Conservation (phyloP, 2,113 vertebrate genomes). For the Phalacrocorax pelagicus region DNA sequence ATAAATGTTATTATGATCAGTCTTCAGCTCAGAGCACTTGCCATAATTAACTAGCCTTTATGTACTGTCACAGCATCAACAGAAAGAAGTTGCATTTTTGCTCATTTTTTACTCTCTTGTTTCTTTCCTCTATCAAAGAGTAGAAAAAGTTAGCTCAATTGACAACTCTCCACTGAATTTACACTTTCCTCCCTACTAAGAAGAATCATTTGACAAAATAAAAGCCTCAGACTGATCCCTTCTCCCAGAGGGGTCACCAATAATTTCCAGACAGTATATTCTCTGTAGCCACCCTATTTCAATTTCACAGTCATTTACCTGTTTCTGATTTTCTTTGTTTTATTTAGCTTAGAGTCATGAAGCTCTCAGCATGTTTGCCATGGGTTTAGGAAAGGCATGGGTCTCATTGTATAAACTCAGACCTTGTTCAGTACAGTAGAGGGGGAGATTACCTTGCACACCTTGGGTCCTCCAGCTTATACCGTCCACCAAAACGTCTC, state of each 20-base stretch:
- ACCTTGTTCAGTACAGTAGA: not conserved
- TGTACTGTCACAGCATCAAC: constrained; percentile 56
- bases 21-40: constrained; percentile 53
- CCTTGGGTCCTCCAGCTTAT: not conserved
- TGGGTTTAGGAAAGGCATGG: not conserved
- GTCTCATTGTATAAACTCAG: not conserved
- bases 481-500: not conserved
- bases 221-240: not conserved
- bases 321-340: not conserved
- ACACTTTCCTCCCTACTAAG: not conserved
- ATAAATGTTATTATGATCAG: constrained; percentile 63
- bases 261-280: not conserved
- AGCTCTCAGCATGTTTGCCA: not conserved
- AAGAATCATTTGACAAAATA: not conserved
- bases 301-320: not conserved
- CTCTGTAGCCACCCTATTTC: not conserved
- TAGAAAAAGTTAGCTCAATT: not conserved
- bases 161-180: not conserved
- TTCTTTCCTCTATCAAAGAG: not conserved
- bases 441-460: not conserved
- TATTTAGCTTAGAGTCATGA: not conserved
- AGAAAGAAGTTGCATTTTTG: constrained; percentile 16
- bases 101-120: not conserved
- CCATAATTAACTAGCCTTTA: constrained; percentile 53
- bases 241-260: not conserved